Evolutionary conservation across 2,113 vertebrate genomes (phyloP), one percentile per base, ranked within the genome.

Genomic region (Oryzias javanicus): DNA sequence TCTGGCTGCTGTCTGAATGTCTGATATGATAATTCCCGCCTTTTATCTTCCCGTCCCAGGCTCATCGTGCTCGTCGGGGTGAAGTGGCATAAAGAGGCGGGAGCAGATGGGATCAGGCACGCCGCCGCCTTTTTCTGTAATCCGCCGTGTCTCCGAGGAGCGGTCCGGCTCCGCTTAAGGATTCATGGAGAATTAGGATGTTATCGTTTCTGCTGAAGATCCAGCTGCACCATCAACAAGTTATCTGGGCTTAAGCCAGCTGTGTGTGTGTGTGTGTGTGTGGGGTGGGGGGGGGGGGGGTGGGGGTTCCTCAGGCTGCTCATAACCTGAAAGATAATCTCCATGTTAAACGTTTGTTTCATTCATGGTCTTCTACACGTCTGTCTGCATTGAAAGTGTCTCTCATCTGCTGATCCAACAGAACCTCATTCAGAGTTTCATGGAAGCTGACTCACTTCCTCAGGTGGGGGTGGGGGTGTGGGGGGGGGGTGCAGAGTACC

Each of bases 161-260:
- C 51, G 42, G 56, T 64, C 72, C 7, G 0, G 66, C 68, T 60
- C 61, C 60, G 72, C 77, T 84, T 81, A 82, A 82, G 77, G 74
- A 86, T 81, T 84, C 81, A 79, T 61, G 52, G 56, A 74, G 77
- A 49, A 77, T 84, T 73, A 81, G 49, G 59, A 53, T 40, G 22
- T 50, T 79, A 77, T 82, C 67, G 59, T 70, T 64, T 76, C 35
- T 19, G 62, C 77, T 65, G 40, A 75, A 77, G 64, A 84, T 74
- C 65, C 60, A 6, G 0, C 62, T 67, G 65, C 70, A 47, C 74
- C 64, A 82, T 82, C 83, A 82, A 62, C 6, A 16, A 60, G 42
- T 57, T 62, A 42, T 64, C 63, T 52, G 4, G 14, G 35, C n/a
- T 56, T 75, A 69, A 74, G 29, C 61, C 67, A 27, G 51, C n/a